phyloP scores from a whole-genome alignment of 2,797 vertebrate species.

The Phoebastria nigripes region DNA sequence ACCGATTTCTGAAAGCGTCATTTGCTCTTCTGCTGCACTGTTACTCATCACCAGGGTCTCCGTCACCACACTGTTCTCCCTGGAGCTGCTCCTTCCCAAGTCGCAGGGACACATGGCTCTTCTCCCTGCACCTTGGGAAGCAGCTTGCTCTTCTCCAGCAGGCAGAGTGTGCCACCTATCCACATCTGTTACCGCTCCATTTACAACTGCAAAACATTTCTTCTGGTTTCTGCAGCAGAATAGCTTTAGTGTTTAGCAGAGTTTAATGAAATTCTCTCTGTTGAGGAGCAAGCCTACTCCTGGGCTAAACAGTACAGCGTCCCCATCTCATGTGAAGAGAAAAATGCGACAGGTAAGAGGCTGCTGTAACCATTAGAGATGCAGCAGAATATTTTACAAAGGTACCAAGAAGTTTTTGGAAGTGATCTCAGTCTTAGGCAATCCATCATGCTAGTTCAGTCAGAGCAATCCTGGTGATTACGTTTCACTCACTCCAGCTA shows the following conservation, averaged over 20 bases:
- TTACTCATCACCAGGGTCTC: background rate
- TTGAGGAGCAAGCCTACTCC: background rate
- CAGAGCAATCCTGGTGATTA: background rate
- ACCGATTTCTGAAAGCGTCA: accelerated
- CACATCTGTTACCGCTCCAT: background rate
- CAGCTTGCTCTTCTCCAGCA: background rate
- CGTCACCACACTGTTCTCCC: accelerated
- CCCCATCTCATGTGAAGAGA: accelerated
- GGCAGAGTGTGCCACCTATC: accelerated
- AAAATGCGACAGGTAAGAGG: background rate
- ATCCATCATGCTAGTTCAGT: background rate
- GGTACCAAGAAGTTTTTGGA: background rate
- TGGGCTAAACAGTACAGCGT: background rate
- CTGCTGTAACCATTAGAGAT: background rate
- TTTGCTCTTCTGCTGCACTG: background rate
- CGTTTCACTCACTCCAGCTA: background rate
- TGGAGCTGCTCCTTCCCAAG: background rate
- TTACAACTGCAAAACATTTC: background rate
- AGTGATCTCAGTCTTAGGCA: background rate
- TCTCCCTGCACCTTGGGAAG: background rate
- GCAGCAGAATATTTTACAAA: background rate
- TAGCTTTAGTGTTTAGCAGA: background rate
- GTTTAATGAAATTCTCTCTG: background rate
- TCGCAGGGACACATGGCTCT: accelerated
- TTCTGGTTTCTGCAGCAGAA: background rate